Base-by-base conservation (phyloP, 2,113 vertebrate genomes). In the Chascanopsetta lugubris region DNA sequence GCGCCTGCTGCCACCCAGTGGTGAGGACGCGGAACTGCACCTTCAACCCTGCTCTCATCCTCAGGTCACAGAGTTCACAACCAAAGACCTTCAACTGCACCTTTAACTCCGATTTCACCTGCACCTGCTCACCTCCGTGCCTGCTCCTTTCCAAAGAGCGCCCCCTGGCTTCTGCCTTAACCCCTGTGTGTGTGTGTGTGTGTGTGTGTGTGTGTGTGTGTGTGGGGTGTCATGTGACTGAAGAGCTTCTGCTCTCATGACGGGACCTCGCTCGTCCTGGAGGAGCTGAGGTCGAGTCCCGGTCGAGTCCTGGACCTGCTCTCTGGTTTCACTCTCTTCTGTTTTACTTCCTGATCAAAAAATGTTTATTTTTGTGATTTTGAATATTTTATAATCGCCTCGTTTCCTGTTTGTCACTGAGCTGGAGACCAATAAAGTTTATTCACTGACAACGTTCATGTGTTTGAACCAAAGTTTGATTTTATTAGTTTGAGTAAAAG, bases 361-460 rank as follows among this genome's bases (percentile, higher is more conserved):
- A 40, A 30, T 7, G 20, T 45, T 30, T 13, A 59, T 51, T 68
- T 64, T 56, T 68, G 30, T 63, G 56, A 54, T 48, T 50, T 13
- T 9, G 13, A 29, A 45, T 63, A 40, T 63, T 68, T 72, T 55
- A 26, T 61, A 36, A 61, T 64, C 5, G 47, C 17, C 5, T 25
- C 21, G 48, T 61, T 69, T 29, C 51, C 40, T 71, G 66, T 75
- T 8, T 2, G 3, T n/a, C n/a, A n/a, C 34, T 26, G 10, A 69
- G 54, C 17, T 38, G 48, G 42, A 57, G 36, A 47, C 20, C 6
- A 82, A 79, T 75, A 79, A 82, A 79, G 58, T 68, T 61, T 64
- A 68, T 75, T 75, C 62, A 46, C n/a, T n/a, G n/a, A 15, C 15
- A n/a, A 46, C 43, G 43, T 45, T 2, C 18, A 21, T 15, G 3